Conservation (phyloP, 2,888 invertebrate genomes). For the Rosalia funebris region DNA sequence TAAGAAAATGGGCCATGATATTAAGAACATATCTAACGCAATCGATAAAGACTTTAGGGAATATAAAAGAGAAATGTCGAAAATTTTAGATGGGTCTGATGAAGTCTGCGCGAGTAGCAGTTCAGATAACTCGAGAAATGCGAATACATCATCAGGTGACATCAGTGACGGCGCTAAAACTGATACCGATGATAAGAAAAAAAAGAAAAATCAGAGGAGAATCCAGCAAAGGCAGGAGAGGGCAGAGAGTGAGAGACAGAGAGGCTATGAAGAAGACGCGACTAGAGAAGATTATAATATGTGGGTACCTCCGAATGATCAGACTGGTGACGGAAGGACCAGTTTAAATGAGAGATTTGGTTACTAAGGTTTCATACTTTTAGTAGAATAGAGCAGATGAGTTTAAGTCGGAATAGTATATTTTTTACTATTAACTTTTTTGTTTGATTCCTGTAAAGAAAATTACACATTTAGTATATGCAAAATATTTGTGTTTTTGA, state of each 20-base stretch:
- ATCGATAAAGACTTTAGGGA: constrained; percentile 44
- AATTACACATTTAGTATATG: too few relatives aligned
- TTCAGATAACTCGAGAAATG: constrained; percentile 6
- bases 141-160: not conserved
- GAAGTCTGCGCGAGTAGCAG: constrained; percentile 12
- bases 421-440: too few relatives aligned
- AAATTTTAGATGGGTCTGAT: constrained; percentile 24
- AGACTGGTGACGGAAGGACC: constrained; percentile 82
- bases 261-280: constrained; percentile 64
- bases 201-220: constrained; percentile 56
- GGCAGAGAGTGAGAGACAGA: constrained; percentile 47
- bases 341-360: constrained; percentile 81
- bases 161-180: not conserved
- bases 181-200: constrained; percentile 39
- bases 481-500: too few relatives aligned
- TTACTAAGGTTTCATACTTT: constrained; percentile 70
- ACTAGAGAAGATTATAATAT: constrained; percentile 74
- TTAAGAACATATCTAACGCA: constrained; percentile 48
- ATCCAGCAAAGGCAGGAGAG: constrained; percentile 56
- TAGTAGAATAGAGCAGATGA: too few relatives aligned
- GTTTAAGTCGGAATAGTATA: too few relatives aligned
- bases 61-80: constrained; percentile 28
- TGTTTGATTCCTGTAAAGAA: too few relatives aligned
- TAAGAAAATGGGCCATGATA: constrained; percentile 47
- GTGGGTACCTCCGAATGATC: constrained; percentile 81